phyloP scores from a whole-genome alignment of 1,140 invertebrate genomes.

The Micrasema minimum region DNA sequence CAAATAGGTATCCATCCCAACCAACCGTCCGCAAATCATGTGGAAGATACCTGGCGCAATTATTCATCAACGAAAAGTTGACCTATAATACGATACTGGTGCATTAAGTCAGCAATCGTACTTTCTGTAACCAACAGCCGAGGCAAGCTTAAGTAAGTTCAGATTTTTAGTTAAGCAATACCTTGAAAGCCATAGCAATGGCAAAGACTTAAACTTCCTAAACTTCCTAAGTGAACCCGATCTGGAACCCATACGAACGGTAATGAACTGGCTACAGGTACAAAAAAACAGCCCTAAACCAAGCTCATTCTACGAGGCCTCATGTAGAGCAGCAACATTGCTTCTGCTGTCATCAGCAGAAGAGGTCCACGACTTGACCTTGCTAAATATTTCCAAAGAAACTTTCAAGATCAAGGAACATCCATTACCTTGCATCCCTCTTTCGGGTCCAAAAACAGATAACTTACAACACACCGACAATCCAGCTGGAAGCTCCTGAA shows the following conservation, averaged over 20 bases:
- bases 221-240: neutral
- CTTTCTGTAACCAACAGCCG: constrained; percentile 1
- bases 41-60: constrained; percentile 17
- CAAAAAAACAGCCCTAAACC: constrained; percentile 10
- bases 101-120: constrained; percentile 4
- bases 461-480: constrained; percentile 10
- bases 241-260: no score
- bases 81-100: constrained; percentile 22
- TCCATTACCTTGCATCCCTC: constrained; percentile 53
- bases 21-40: constrained; percentile 41
- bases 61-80: constrained; percentile 10
- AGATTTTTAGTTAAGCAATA: neutral
- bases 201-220: neutral
- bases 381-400: constrained; percentile 47
- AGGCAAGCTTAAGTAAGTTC: no score
- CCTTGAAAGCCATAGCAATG: neutral
- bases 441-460: constrained; percentile 58
- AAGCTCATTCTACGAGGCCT: constrained; percentile 49
- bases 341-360: constrained; percentile 54
- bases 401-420: constrained; percentile 41
- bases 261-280: neutral
- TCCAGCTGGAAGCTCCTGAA: neutral
- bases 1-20: constrained; percentile 40
- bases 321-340: constrained; percentile 52
- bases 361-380: constrained; percentile 55